phyloP scores from a whole-genome alignment of 2,113 vertebrate genomes.

The Catharus fuscescens region DNA sequence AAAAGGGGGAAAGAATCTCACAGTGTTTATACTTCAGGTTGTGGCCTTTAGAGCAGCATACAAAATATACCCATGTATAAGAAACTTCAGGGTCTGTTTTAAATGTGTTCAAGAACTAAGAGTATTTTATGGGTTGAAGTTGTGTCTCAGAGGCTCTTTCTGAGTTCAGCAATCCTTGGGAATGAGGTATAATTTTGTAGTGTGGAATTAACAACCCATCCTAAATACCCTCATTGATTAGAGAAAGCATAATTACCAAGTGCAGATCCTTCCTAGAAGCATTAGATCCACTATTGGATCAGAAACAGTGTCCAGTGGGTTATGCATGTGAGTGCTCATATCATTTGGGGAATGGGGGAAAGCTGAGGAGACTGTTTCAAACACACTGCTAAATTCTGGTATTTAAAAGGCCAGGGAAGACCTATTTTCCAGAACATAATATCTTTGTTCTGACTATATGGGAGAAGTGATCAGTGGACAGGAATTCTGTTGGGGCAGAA shows the following conservation, averaged over 20 bases:
- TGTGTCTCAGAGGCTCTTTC: neutral
- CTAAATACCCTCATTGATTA: neutral
- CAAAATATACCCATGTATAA: accelerated
- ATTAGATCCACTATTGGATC: neutral
- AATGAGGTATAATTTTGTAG: neutral
- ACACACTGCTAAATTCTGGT: neutral
- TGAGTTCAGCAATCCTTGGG: neutral
- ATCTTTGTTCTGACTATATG: neutral
- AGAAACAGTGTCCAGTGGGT: neutral
- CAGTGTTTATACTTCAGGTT: neutral
- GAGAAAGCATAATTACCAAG: neutral
- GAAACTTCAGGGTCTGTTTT: neutral
- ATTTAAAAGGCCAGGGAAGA: neutral
- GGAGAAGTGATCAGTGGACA: neutral
- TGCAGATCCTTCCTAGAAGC: neutral
- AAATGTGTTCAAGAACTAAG: neutral
- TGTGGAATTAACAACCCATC: neutral
- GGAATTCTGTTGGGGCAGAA: neutral
- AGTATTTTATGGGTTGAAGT: neutral
- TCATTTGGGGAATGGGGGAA: neutral
- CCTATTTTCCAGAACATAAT: neutral
- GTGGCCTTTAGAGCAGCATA: neutral
- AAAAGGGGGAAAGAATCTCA: neutral
- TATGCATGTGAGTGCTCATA: neutral
- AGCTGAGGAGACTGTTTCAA: neutral